Evolutionary conservation across 1,140 invertebrate species (phyloP).

Genomic region (Diplogasteroides magnus): DNA sequence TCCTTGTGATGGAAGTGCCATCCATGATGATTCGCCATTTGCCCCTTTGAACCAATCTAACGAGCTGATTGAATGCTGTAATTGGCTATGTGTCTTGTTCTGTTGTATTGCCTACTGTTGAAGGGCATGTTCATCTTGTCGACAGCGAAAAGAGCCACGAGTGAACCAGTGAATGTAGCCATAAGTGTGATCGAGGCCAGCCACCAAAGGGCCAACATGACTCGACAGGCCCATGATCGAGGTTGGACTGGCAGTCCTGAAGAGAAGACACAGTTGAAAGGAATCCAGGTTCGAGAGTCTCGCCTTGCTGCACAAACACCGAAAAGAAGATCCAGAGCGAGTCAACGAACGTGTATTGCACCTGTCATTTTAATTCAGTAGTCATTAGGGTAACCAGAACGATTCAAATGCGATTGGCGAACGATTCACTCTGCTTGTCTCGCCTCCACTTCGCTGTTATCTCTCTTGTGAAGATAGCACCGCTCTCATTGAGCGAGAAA

Average conservation of each 20-base stretch:
- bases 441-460: no score
- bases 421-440: no score
- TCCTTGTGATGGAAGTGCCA: conserved; percentile 30
- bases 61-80: conserved; percentile 30
- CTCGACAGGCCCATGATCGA: conserved; percentile 32
- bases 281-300: no score
- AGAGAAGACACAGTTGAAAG: not conserved
- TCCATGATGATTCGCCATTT: conserved; percentile 34
- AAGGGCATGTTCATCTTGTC: conserved; percentile 32
- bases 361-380: not conserved
- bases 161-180: conserved; percentile 36
- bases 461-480: no score
- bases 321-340: conserved; percentile 35
- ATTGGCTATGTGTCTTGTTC: no score
- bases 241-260: conserved; percentile 32
- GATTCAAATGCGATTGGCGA: conserved; percentile 1
- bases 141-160: conserved; percentile 36
- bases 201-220: conserved; percentile 34
- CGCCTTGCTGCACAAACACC: conserved; percentile 37
- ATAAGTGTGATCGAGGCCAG: conserved; percentile 34
- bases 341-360: conserved; percentile 17
- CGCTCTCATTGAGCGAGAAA: no score
- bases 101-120: conserved; percentile 18
- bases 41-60: conserved; percentile 24
- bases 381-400: not conserved